Evolutionary conservation across 2,888 invertebrate species (phyloP), one percentile per base, ranked within the genome.

Genomic region (Artemia sp.): DNA sequence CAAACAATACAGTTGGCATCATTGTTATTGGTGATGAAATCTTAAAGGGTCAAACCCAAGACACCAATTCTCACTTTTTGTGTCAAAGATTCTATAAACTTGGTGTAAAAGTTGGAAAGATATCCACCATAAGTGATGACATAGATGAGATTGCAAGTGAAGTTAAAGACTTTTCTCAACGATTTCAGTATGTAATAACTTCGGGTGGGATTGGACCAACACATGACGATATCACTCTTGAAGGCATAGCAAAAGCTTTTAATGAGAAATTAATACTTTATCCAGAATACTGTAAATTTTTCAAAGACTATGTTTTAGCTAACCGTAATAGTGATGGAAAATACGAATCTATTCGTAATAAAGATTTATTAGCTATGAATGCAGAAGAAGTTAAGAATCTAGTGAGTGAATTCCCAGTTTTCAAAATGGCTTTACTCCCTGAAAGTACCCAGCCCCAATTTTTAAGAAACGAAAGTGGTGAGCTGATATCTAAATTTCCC

Each of bases 131-230:
- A 74, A 82, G 83, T 70, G 89, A 89, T 77, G 79, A 83, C 70
- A 76, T 86, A 4, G 79, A 83, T 51, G 81, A 80, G 67, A 87
- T 89, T 71, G 82, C 84, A 7, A 75, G 81, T 50, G 87, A 87
- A 79, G 84, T 89, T 5, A 77, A 77, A 68, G 73, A 78, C 58
- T 86, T 86, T 76, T 85, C 87, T 5, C 74, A 77, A 4, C 78
- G 76, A 69, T 87, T 80, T 76, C 82, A 83, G 67, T 83, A 84
- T 78, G 88, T 89, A 10, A 81, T 89, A 70, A 88, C 89, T 0
- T 83, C 86, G 0, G 89, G 89, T 24, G 89, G 89, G 52, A 84
- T 88, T 72, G 88, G 88, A 12, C 88, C 88, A 1, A 88, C 88
- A 14, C 88, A 88, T 76, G 88, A 88, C 78, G 88, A 88, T 77